A percentile compares a stretch with the other conserved stretches of the same genome.
These are phyloP conservation scores for Cyclina sinensis DNA, from an alignment of 1,140 invertebrate species.

Conservation along the genomic window DNA sequence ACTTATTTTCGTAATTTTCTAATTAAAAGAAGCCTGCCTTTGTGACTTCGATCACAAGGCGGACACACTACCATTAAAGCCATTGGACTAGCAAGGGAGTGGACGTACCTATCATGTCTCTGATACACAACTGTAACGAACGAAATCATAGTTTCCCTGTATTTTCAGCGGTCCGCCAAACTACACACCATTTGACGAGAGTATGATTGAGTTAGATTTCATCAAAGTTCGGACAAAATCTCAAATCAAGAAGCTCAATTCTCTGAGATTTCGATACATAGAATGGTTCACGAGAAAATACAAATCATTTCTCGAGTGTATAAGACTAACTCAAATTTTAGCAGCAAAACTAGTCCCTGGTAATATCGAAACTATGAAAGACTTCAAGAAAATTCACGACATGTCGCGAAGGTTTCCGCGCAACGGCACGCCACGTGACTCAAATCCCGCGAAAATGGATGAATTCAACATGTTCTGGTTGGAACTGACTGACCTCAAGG, in stretches of 20 bases:
- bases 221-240: constrained; percentile 69
- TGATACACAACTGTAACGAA: no score
- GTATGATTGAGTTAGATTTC: constrained; percentile 74
- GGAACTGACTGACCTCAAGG: constrained; percentile 71
- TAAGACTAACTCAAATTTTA: constrained; percentile 74
- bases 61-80: no score
- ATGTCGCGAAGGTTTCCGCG: constrained; percentile 68
- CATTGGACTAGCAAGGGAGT: no score
- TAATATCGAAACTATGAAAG: constrained; percentile 66
- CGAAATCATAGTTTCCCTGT: no score
- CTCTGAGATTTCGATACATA: constrained; percentile 71
- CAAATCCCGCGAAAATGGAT: constrained; percentile 66
- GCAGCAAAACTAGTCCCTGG: constrained; percentile 65
- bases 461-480: constrained; percentile 76
- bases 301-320: constrained; percentile 73
- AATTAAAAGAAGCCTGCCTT: no score
- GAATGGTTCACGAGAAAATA: constrained; percentile 77
- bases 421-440: constrained; percentile 64
- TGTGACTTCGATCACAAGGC: no score
- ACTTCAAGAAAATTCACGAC: constrained; percentile 70
- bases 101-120: no score
- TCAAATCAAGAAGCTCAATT: constrained; percentile 75
- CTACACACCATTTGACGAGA: constrained; percentile 71
- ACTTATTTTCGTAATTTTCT: no score
- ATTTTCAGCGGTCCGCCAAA: constrained; percentile 63